Base-by-base conservation (phyloP, 2,797 vertebrate genomes). In the Cossypha dichroa region DNA sequence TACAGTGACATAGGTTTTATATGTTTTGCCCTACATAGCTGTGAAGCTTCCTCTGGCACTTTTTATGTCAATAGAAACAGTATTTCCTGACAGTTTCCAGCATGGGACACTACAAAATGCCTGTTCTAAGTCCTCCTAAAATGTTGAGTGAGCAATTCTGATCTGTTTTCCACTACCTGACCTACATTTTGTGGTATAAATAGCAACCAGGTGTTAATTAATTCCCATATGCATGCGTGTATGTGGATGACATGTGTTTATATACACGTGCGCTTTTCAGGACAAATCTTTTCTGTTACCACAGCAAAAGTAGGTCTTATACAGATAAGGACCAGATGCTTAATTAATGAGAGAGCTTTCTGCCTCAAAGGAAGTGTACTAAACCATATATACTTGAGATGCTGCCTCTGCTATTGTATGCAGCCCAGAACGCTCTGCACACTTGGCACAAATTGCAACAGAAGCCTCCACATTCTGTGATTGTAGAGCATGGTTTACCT, bases 161-260 rank as follows among this genome's bases (percentile, higher is more conserved):
- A 58, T 70, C 21, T 79, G 69, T 13, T 82, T 73, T 69, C 60
- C 38, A 21, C 73, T 84, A 81, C 46, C 33, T 60, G 66, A 70
- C 93, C 92, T 85, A 90, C 80, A 95, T 77, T 80, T 58, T 63
- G 28, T 31, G 58, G 38, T 56, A 78, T 51, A 92, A 91, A 94
- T 92, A 96, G 93, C 78, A 86, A 52, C 66, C 88, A 96, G 90
- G 92, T 94, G 91, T 60, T 86, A 93, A 95, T 92, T 83, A 92
- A 88, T 55, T 91, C 80, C 91, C 73, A 85, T 59, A 63, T 43
- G 69, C 11, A 2, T 36, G 45, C 0, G 1, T 40, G 58, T 10
- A 49, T 6, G 64, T 38, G 75, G 66, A 85, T 58, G 76, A 63
- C 34, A 43, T 74, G 73, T 81, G 77, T 75, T 88, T 46, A 74